These are phyloP conservation scores for Blastobasis adustella DNA, from an alignment of 2,888 invertebrate species.

Conservation along the genomic window DNA sequence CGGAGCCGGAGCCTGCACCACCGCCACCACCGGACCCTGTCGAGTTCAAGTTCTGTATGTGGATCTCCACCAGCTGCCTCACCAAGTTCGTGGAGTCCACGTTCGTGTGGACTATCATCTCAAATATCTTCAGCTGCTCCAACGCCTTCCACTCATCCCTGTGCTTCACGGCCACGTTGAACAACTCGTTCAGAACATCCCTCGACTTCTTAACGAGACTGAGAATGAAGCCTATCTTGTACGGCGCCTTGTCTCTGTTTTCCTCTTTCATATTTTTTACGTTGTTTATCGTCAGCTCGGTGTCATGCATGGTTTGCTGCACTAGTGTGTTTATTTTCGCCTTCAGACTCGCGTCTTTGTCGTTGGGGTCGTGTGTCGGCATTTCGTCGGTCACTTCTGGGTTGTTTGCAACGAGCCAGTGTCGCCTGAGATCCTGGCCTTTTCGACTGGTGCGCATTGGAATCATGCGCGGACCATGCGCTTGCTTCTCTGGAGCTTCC, in stretches of 20 bases:
- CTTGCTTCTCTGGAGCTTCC: too few species aligned
- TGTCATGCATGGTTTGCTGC: conserved; percentile 47
- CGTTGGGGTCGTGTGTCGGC: conserved; percentile 16
- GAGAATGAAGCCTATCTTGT: conserved; percentile 48
- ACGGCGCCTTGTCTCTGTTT: conserved; percentile 30
- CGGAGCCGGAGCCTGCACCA: not conserved
- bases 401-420: conserved; percentile 11
- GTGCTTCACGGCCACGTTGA: conserved; percentile 54
- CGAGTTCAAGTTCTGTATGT: conserved; percentile 36
- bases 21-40: conserved; percentile 12
- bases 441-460: too few species aligned
- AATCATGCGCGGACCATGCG: too few species aligned
- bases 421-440: conserved; percentile 11
- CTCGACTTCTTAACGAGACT: conserved; percentile 52
- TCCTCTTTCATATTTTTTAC: conserved; percentile 30
- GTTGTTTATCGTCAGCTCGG: conserved; percentile 35
- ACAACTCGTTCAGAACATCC: conserved; percentile 49
- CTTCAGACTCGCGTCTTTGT: conserved; percentile 43
- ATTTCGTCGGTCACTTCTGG: conserved; percentile 3
- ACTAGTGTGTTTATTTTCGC: conserved; percentile 44
- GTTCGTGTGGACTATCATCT: conserved; percentile 55
- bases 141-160: conserved; percentile 52
- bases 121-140: conserved; percentile 57
- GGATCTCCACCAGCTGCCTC: conserved; percentile 47
- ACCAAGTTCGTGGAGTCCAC: conserved; percentile 55